Evolutionary conservation across 2,888 invertebrate species (phyloP).

Genomic region (Lingula anatina): DNA sequence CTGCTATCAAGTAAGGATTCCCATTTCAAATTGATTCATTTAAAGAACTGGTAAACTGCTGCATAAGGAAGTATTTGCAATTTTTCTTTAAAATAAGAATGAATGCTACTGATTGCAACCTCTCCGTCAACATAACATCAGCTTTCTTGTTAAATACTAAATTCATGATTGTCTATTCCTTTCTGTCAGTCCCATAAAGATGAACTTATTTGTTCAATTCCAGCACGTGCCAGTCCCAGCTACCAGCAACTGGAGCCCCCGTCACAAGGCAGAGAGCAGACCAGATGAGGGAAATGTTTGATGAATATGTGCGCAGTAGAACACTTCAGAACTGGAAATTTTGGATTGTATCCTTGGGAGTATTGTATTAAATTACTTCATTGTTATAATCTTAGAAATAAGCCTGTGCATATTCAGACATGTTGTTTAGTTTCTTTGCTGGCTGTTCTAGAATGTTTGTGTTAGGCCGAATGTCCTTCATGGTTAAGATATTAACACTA

Average conservation of each 20-base stretch:
- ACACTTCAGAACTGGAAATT: constrained; percentile 95
- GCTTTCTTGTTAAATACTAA: too few species aligned
- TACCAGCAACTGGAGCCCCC: constrained; percentile 93
- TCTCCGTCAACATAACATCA: too few species aligned
- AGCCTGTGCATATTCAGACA: not conserved
- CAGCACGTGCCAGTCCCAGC: constrained; percentile 87
- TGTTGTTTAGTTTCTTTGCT: not conserved
- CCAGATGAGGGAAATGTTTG: constrained; percentile 87
- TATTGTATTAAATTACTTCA: not conserved
- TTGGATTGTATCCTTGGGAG: constrained; percentile 85
- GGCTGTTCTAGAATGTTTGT: not conserved
- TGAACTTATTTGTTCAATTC: too few species aligned
- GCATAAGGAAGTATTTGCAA: too few species aligned
- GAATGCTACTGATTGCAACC: too few species aligned
- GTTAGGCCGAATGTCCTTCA: not conserved
- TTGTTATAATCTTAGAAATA: not conserved
- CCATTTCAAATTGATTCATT: too few species aligned
- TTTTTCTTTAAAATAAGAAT: too few species aligned
- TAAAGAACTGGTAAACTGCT: too few species aligned
- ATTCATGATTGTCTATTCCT: too few species aligned
- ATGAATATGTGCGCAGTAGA: constrained; percentile 78
- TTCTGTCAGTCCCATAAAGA: too few species aligned
- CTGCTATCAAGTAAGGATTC: constrained; percentile 72
- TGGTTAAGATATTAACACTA: too few species aligned
- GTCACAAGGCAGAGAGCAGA: constrained; percentile 83